A percentile compares a stretch with the other conserved stretches of the same genome.
These are phyloP conservation scores for Trochalopteron elliotii DNA, from an alignment of 2,113 vertebrate genomes.

Conservation along the genomic window DNA sequence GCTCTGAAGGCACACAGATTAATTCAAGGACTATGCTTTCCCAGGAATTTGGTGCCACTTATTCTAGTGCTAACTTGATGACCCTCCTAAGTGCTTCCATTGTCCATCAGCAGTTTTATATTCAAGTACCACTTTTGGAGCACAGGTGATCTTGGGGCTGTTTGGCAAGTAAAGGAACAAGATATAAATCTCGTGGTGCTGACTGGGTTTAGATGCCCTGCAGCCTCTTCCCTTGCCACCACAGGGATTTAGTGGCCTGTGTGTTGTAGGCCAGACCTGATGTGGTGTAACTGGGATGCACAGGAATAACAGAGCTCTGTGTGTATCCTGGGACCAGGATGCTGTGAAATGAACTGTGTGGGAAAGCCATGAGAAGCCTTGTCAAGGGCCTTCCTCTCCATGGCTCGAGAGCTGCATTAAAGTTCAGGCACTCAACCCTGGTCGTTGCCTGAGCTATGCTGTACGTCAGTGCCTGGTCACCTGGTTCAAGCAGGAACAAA, in stretches of 20 bases:
- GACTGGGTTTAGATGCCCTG: not conserved
- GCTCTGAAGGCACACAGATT: not conserved
- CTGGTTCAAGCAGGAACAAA: not conserved
- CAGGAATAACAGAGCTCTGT: too few species aligned
- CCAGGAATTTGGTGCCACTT: not conserved
- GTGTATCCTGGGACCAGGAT: not conserved
- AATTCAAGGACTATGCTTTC: not conserved
- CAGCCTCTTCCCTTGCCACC: accelerated
- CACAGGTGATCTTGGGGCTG: not conserved
- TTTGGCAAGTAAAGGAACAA: not conserved
- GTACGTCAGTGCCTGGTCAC: accelerated
- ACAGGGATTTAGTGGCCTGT: not conserved
- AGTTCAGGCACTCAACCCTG: not conserved
- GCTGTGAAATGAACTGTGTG: not conserved
- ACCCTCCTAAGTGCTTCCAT: not conserved
- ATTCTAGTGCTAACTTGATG: not conserved
- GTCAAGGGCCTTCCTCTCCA: not conserved
- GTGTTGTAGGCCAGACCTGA: not conserved
- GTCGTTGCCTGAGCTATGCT: accelerated
- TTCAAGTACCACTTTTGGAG: not conserved
- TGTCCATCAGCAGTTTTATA: not conserved
- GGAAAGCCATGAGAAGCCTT: not conserved
- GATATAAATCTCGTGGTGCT: not conserved
- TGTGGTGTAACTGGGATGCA: accelerated
- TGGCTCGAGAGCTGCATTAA: accelerated